Evolutionary conservation across 2,888 invertebrate genomes (phyloP).

Genomic region (Epirrhoe alternata): DNA sequence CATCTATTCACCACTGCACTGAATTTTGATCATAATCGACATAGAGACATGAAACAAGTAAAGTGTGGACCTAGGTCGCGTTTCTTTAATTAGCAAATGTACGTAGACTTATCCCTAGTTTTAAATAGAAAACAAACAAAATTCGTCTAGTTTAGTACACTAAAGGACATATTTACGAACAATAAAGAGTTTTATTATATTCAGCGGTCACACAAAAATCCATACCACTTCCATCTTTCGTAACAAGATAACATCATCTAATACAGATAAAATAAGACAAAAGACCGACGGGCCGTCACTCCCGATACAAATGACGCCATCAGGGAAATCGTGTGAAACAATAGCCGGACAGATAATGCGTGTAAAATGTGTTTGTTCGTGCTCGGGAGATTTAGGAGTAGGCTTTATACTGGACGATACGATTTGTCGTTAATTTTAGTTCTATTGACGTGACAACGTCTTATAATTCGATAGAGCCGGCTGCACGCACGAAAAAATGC

Average conservation of each 20-base stretch:
- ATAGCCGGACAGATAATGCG: conserved; percentile 63
- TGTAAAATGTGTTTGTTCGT: conserved; percentile 55
- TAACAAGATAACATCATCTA: conserved; percentile 38
- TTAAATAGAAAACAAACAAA: background rate
- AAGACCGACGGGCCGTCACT: conserved; percentile 53
- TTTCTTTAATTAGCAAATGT: too few species aligned
- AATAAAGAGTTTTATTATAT: conserved; percentile 3
- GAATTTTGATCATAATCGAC: background rate
- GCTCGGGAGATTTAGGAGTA: conserved; percentile 36
- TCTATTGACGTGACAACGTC: too few species aligned
- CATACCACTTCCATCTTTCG: conserved; percentile 34
- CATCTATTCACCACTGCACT: background rate
- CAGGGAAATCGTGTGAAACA: conserved; percentile 63
- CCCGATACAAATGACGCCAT: conserved; percentile 53
- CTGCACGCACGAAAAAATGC: too few species aligned
- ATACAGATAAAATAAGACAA: conserved; percentile 50
- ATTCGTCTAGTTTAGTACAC: background rate
- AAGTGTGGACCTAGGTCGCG: too few species aligned
- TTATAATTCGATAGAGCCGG: too few species aligned
- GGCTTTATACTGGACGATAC: conserved; percentile 17
- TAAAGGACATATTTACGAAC: background rate
- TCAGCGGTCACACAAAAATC: conserved; percentile 11
- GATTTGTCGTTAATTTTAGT: too few species aligned
- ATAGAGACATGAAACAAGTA: too few species aligned
- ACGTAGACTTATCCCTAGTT: too few species aligned